Evolutionary conservation across 2,797 vertebrate genomes (phyloP).

Genomic region (Tiaroga cobitis): DNA sequence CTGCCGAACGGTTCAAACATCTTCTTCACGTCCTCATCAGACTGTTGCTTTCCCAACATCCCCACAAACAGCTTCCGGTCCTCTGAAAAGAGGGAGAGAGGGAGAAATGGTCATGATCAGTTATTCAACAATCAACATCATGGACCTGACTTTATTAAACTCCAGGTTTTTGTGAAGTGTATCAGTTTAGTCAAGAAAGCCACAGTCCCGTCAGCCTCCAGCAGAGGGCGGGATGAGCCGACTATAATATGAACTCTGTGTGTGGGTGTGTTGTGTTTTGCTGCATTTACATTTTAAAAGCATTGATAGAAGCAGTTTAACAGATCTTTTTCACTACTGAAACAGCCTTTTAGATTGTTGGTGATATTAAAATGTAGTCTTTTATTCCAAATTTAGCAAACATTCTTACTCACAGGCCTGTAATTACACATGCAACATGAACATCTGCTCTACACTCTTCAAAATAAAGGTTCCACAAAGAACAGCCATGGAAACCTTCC

Average conservation of each 20-base stretch:
- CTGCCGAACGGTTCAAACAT: constrained; percentile 92
- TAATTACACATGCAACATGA: background rate
- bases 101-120: constrained; percentile 7
- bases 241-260: constrained; percentile 20
- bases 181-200: background rate
- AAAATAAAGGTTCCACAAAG: background rate
- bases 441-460: background rate
- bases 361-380: background rate
- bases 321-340: background rate
- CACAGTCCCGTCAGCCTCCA: constrained; percentile 56
- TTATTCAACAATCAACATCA: background rate
- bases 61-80: constrained; percentile 95
- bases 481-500: background rate
- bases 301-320: background rate
- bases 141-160: background rate
- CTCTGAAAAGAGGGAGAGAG: constrained; percentile 67
- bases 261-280: background rate
- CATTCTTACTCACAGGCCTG: background rate
- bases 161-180: background rate
- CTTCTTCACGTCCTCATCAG: constrained; percentile 90
- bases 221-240: constrained; percentile 68
- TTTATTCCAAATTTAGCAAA: background rate
- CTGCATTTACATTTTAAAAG: background rate
- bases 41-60: constrained; percentile 94
- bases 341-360: background rate